Evolutionary conservation across 2,888 invertebrate genomes (phyloP), one percentile per base, ranked within the genome.

Genomic region (Thymelicus lineola): DNA sequence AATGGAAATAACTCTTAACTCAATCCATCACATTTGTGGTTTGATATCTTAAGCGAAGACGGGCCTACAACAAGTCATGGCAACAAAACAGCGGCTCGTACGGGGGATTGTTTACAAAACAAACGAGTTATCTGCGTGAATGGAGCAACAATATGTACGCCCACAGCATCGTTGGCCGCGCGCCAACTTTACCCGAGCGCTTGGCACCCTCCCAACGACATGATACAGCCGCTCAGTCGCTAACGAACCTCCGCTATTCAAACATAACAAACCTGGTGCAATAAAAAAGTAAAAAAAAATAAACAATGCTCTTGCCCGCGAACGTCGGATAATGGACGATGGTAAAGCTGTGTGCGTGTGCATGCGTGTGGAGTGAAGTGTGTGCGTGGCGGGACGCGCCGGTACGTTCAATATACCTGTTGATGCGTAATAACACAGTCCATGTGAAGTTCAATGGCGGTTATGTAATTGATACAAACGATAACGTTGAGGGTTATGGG

Each of bases 91-190:
- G 63, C n/a, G 45, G 42, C 75, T 65, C 79, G 77, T 81, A 82
- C 83, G 80, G 67, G 75, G 76, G 75, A 75, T 85, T 91, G 91
- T 91, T 92, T 92, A 92, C 91, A 89, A 88, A 90, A 89, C 87
- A 89, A 88, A 86, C 84, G 35, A 48, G 76, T 84, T 86, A 87
- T 87, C 88, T 77, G 73, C 74, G 74, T 80, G 76, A 77, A 77
- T 77, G 79, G 74, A 74, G 73, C 73, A 55, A 46, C 60, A 66
- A n/a, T n/a, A n/a, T n/a, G n/a, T 46, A 68, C 75, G 69, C 70
- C 72, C 70, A 69, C 70, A 10, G 45, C 53, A 5, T 72, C 72
- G 71, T 76, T 89, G 89, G 89, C 86, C 61, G 46, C 9, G 38
- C 36, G 85, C 88, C 90, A 89, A 80, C 71, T 67, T 79, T 77